Base-by-base conservation (phyloP, 2,888 invertebrate genomes). In the Drosophila stalkeri region DNA sequence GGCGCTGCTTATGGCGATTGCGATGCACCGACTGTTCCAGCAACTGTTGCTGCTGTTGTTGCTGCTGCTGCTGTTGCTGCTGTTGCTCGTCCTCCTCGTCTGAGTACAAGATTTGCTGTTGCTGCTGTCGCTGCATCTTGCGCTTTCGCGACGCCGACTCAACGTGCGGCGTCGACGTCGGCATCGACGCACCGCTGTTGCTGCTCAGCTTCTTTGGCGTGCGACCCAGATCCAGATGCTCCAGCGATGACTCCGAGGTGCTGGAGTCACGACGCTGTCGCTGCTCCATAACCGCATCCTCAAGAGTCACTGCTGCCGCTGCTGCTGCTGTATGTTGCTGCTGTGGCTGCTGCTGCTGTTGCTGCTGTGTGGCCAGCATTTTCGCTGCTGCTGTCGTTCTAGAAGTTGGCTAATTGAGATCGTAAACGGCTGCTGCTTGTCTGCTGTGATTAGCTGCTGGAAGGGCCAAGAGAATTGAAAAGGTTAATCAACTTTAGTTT, bases 201-300 rank as follows among this genome's bases (percentile, higher is more conserved):
- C 87, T 76, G 74, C 82, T 89, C 23, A 91, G 81, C 80, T 92
- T 92, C 67, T 92, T 92, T 64, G 92, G 91, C 56, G 91, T 91
- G 44, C 90, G 90, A 2, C 92, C 92, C 74, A 93, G 81, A 57
- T 93, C 93, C 75, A 93, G 89, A 59, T 92, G 92, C 74, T 93
- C 93, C 61, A 93, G 75, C 20, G 93, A 93, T 55, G 93, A 93
- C 66, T 93, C 92, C 3, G 93, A 93, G 33, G 93, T 92, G 54
- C 91, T 90, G 14, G 93, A 92, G 63, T 89, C 90, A 9, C 93
- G 91, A 6, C 93, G 91, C 59, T 93, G 75, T 33, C 93, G 91
- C 55, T 93, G 91, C 55, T 93, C 93, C 90, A 92, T 89, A 55
- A 91, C 90, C 57, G 33, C 75, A 33, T 60, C 57, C 43, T 52